phyloP scores from a whole-genome alignment of 2,113 vertebrate species.

The Muscicapa adusta region DNA sequence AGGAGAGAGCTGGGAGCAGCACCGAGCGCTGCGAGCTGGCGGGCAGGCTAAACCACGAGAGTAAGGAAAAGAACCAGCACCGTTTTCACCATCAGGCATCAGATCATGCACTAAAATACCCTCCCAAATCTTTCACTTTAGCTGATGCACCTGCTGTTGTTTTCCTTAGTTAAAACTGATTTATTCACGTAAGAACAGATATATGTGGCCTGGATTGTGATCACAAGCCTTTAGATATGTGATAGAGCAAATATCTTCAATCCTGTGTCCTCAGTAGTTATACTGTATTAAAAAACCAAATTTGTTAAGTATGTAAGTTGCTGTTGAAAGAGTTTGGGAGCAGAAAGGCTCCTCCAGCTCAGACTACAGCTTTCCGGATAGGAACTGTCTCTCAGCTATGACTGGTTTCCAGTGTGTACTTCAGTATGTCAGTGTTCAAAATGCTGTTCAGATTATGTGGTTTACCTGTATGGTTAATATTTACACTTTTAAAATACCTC shows the following conservation, averaged over 20 bases:
- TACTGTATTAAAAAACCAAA: not conserved
- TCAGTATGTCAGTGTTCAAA: not conserved
- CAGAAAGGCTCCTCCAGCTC: not conserved
- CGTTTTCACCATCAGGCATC: not conserved
- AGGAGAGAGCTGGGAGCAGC: not conserved
- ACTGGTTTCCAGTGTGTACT: not conserved
- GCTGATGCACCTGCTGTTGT: not conserved
- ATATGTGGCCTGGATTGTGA: not conserved
- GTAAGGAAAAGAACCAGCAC: not conserved
- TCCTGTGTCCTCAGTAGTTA: not conserved
- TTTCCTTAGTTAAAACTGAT: not conserved
- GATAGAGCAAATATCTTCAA: not conserved
- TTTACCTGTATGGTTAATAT: conserved; percentile 35
- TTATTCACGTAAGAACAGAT: not conserved
- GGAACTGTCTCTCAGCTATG: not conserved
- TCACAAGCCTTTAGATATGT: not conserved
- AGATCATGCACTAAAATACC: not conserved
- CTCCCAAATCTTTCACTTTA: no score
- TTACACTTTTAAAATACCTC: conserved; percentile 13
- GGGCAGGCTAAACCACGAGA: not conserved
- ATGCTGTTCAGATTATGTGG: not conserved
- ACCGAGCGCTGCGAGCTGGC: rapidly evolving
- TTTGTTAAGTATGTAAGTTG: not conserved
- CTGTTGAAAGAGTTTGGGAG: not conserved
- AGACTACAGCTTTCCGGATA: not conserved